Evolutionary conservation across 2,888 invertebrate species (phyloP), one percentile per base, ranked within the genome.

Genomic region (Deroplatys truncata): DNA sequence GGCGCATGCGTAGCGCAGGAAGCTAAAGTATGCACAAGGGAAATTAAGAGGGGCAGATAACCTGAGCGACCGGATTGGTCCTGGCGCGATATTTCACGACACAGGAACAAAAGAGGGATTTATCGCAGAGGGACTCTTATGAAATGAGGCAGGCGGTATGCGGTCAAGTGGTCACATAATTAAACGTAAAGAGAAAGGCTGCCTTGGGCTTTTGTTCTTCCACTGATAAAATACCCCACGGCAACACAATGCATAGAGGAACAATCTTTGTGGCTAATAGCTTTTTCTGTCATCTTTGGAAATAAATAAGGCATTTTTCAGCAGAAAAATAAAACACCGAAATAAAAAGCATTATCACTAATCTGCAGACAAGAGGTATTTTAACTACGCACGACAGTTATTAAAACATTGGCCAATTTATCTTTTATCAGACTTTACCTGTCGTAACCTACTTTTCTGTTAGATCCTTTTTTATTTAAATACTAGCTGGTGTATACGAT

Each of bases 1-100:
- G 35, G 35, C 13, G 87, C 28, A 82, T 83, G 82, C 82, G 87
- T 83, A 87, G 82, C 43, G 35, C 82, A 82, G 83, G 25, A 29
- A 43, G 82, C 83, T 83, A 29, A 87, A 87, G 87, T 87, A 83
- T 87, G 31, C 87, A 82, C 87, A 56, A 35, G 87, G 87, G 87
- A 87, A 87, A 87, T 87, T 87, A 87, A 87, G 82, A 82, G 35
- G 43, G 56, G 5, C 56, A 72, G 56, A 72, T 72, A 72, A 31
- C 87, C 49, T 25, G 28, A 13, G 28, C 10, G 35, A 85, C 35
- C 49, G 35, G 35, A 84, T 10, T 28, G n/a, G 49, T 15, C 28
- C 28, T 28, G 15, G 43, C 28, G 85, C 84, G 25, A 84, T 84
- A 84, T 84, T 84, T 84, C 84, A 84, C 49, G 85, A 85, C 56